Conservation (phyloP, 2,888 invertebrate species). For the Hedychridium roseum region DNA sequence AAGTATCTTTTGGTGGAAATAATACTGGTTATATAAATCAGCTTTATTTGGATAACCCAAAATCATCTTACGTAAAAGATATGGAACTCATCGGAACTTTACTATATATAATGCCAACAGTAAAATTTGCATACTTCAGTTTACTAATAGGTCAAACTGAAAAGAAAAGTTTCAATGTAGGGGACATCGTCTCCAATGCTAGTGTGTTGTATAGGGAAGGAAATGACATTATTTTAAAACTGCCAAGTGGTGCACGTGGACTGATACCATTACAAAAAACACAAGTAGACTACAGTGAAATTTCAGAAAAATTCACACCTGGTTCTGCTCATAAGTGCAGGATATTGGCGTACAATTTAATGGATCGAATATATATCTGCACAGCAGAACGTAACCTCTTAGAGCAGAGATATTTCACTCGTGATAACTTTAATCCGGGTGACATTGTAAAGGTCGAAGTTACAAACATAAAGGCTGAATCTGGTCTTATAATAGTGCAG, state of each 20-base stretch:
- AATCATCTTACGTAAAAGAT: slow-evolving; percentile 42
- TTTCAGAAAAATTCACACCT: slow-evolving; percentile 62
- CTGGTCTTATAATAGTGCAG: slow-evolving; percentile 44
- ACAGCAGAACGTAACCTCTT: slow-evolving; percentile 70
- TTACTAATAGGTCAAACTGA: slow-evolving; percentile 52
- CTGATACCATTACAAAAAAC: slow-evolving; percentile 52
- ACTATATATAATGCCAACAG: slow-evolving; percentile 74
- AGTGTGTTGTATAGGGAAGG: slow-evolving; percentile 64
- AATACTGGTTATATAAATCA: slow-evolving; percentile 63
- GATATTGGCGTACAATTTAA: slow-evolving; percentile 72
- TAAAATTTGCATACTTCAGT: slow-evolving; percentile 74
- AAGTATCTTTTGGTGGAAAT: slow-evolving; percentile 63
- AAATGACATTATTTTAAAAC: slow-evolving; percentile 59
- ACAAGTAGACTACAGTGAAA: slow-evolving; percentile 55
- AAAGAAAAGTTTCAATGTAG: slow-evolving; percentile 64
- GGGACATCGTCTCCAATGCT: slow-evolving; percentile 70
- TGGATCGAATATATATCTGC: slow-evolving; percentile 75
- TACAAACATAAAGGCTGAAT: slow-evolving; percentile 32
- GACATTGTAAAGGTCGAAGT: slow-evolving; percentile 46
- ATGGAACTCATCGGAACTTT: slow-evolving; percentile 55
- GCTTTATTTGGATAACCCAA: slow-evolving; percentile 43
- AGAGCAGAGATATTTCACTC: slow-evolving; percentile 67
- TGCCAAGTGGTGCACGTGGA: slow-evolving; percentile 44
- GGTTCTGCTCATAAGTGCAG: slow-evolving; percentile 66
- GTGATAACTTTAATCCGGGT: slow-evolving; percentile 43